These are phyloP conservation scores for Strigamia transsilvanica DNA, from an alignment of 2,888 invertebrate genomes.

Conservation along the genomic window DNA sequence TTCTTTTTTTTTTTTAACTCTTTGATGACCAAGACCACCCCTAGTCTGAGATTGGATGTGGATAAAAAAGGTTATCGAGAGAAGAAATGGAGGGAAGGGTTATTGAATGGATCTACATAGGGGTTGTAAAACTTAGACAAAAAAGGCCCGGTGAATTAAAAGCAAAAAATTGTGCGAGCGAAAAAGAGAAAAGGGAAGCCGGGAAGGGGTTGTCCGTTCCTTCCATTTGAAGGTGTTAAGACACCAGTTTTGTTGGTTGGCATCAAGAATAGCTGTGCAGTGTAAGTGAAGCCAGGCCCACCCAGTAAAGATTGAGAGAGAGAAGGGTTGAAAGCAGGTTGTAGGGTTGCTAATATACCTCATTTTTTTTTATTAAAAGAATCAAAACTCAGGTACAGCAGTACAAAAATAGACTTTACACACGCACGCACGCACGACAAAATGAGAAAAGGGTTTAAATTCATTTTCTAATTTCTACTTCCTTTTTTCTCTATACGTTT, in stretches of 20 bases:
- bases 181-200: no score
- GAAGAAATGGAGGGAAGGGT: slow-evolving; percentile 6
- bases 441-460: neutral
- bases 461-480: slow-evolving; percentile 35
- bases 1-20: neutral
- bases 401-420: slow-evolving; percentile 14
- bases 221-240: slow-evolving; percentile 14
- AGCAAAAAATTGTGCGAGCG: neutral
- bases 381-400: slow-evolving; percentile 29
- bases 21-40: slow-evolving; percentile 28
- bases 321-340: slow-evolving; percentile 31
- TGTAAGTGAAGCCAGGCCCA: slow-evolving; percentile 26
- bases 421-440: no score
- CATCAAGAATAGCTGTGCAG: neutral
- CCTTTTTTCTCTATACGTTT: neutral
- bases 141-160: slow-evolving; percentile 14
- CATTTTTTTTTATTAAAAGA: neutral
- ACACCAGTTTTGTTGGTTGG: slow-evolving; percentile 29
- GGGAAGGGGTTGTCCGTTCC: slow-evolving; percentile 12
- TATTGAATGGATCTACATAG: slow-evolving; percentile 32
- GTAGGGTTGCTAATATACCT: slow-evolving; percentile 24
- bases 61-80: slow-evolving; percentile 4
- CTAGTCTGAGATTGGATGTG: slow-evolving; percentile 45
- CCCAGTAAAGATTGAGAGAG: slow-evolving; percentile 6
- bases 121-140: slow-evolving; percentile 46